phyloP scores from a whole-genome alignment of 2,797 vertebrate genomes.

The Florisuga fusca region DNA sequence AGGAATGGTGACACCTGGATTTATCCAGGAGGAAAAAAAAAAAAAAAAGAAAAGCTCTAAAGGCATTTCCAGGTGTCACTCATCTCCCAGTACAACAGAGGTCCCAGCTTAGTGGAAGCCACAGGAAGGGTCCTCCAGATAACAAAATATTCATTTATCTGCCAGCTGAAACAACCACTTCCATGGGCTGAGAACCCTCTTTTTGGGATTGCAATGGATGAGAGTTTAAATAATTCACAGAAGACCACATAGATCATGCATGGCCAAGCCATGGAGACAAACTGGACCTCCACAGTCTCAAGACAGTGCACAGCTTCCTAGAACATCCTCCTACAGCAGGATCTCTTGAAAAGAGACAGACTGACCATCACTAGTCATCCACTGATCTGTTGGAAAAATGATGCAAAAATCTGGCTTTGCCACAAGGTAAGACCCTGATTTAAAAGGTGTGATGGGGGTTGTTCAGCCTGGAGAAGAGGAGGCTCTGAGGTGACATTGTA shows the following conservation, averaged over 20 bases:
- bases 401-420: background rate
- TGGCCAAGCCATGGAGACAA: background rate
- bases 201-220: background rate
- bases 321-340: background rate
- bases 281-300: background rate
- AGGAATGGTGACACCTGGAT: background rate
- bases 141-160: background rate
- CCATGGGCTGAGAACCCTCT: background rate
- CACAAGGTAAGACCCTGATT: fast-evolving
- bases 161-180: background rate
- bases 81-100: background rate
- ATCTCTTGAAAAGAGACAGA: background rate
- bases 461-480: too few relatives aligned
- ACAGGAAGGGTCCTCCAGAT: background rate
- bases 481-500: too few relatives aligned
- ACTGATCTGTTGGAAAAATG: background rate
- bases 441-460: background rate
- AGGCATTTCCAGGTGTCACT: background rate
- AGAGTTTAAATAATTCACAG: background rate
- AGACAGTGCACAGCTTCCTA: background rate
- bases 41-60: background rate
- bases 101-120: background rate
- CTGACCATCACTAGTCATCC: background rate
- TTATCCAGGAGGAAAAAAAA: background rate
- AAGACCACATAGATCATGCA: background rate